Evolutionary conservation across 2,113 vertebrate species (phyloP).

Genomic region (Petroica traversi): DNA sequence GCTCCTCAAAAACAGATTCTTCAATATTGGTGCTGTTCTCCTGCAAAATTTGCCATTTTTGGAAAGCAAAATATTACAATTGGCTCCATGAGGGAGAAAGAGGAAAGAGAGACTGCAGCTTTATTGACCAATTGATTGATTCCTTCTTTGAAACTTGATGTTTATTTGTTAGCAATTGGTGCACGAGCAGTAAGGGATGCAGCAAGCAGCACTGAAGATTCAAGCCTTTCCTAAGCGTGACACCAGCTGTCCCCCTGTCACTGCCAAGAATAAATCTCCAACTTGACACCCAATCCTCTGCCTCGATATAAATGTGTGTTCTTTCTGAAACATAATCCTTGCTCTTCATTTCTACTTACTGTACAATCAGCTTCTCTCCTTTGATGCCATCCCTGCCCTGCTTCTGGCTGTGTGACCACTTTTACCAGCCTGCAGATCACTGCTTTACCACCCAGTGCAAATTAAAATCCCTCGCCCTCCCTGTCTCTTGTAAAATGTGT

Average conservation of each 20-base stretch:
- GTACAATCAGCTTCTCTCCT: not conserved
- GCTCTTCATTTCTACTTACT: not conserved
- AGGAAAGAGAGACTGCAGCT: not conserved
- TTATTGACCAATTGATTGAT: not conserved
- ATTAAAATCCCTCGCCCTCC: not conserved
- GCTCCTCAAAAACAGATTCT: not conserved
- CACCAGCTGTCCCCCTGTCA: not conserved
- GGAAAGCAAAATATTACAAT: not conserved
- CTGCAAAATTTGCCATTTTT: not conserved
- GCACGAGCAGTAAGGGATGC: not conserved
- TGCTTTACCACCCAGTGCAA: not conserved
- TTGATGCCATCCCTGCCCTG: not conserved
- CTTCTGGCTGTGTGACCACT: not conserved
- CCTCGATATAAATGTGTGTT: not conserved
- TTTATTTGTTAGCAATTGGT: not conserved
- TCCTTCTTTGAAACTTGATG: not conserved
- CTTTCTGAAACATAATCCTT: constrained; percentile 7
- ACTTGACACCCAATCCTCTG: not conserved
- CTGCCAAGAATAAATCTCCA: not conserved
- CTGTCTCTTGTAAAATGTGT: not conserved
- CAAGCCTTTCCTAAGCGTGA: not conserved
- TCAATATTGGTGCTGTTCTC: not conserved
- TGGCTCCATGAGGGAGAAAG: not conserved
- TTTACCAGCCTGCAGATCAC: not conserved
- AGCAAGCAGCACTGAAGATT: not conserved